Conservation (phyloP, 2,113 vertebrate genomes). For the Sebastes fasciatus region DNA sequence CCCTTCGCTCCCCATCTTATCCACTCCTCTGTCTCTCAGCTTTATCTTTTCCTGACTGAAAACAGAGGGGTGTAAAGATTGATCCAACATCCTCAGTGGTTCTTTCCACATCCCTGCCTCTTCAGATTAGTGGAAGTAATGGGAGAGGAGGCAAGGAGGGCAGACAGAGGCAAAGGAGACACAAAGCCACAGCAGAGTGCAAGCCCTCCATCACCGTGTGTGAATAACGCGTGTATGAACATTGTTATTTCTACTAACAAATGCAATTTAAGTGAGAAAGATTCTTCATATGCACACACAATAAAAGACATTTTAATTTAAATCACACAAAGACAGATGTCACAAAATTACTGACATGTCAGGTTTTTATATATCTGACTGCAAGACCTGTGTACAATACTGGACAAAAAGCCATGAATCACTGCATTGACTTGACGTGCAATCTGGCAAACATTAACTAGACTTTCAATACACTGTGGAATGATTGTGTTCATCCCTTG, state of each 20-base stretch:
- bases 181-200: constrained; percentile 12
- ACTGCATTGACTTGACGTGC: constrained; percentile 19
- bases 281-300: neutral
- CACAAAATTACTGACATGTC: neutral
- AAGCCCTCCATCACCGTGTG: neutral
- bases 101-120: constrained; percentile 44
- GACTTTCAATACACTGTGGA: constrained; percentile 25
- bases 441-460: constrained; percentile 51
- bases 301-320: neutral
- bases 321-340: neutral
- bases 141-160: constrained; percentile 10
- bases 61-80: constrained; percentile 42
- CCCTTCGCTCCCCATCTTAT: constrained; percentile 2
- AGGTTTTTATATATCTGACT: neutral
- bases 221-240: neutral
- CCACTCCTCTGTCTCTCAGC: constrained; percentile 1
- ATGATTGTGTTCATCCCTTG: neutral
- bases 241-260: neutral
- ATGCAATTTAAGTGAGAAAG: neutral
- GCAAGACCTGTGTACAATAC: neutral
- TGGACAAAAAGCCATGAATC: neutral
- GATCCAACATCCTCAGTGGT: constrained; percentile 28
- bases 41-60: constrained; percentile 32
- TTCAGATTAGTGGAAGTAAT: constrained; percentile 36
- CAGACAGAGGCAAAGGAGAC: neutral